Conservation (phyloP, 2,888 invertebrate genomes). For the Gortyna flavago region DNA sequence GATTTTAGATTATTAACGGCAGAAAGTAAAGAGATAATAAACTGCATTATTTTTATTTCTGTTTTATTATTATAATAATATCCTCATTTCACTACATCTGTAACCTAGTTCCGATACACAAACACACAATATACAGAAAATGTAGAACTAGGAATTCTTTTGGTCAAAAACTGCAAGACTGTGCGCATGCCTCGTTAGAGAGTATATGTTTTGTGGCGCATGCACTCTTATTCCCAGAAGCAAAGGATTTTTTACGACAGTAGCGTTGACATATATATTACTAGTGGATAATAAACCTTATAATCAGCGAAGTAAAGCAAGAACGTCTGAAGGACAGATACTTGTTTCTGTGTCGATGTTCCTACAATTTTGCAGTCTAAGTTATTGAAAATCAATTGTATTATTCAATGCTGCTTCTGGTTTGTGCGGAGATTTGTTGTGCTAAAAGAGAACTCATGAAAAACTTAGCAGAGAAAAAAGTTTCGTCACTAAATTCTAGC, state of each 20-base stretch:
- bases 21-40: constrained; percentile 53
- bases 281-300: not conserved
- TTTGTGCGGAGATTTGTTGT: not conserved
- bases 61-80: constrained; percentile 25
- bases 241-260: not conserved
- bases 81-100: not conserved
- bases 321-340: too few relatives aligned
- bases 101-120: not conserved
- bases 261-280: too few relatives aligned
- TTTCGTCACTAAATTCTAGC: not conserved
- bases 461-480: not conserved
- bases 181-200: too few relatives aligned
- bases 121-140: not conserved
- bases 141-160: not conserved
- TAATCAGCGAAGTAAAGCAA: fast-evolving
- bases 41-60: constrained; percentile 59
- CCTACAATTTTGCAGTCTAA: not conserved
- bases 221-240: not conserved
- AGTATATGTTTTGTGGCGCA: too few relatives aligned
- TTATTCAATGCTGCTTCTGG: not conserved
- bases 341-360: not conserved
- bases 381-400: not conserved
- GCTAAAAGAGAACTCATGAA: not conserved
- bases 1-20: constrained; percentile 49
- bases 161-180: not conserved